These are phyloP conservation scores for Myiopsitta monachus DNA, from an alignment of 2,113 vertebrate species.

Conservation along the genomic window DNA sequence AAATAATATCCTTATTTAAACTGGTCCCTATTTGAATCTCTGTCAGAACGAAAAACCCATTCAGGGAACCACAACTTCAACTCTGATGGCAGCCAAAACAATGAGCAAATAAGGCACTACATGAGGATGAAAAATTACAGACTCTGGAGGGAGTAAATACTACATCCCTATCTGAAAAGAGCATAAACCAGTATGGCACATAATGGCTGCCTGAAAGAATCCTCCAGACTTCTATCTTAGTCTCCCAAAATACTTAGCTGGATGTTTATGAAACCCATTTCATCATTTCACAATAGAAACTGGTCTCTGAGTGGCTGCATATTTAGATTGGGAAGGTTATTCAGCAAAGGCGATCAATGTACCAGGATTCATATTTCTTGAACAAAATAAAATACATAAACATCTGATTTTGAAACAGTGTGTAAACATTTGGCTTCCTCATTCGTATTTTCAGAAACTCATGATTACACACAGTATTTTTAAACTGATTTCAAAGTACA, in stretches of 20 bases:
- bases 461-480: background rate
- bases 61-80: background rate
- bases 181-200: background rate
- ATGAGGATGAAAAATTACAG: background rate
- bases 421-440: background rate
- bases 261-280: background rate
- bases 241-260: background rate
- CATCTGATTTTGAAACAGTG: background rate
- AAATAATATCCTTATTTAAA: background rate
- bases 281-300: background rate
- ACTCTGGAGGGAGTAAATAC: background rate
- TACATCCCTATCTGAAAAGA: background rate
- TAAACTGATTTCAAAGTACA: background rate
- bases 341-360: accelerated
- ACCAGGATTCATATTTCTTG: background rate
- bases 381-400: background rate
- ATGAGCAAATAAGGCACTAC: background rate
- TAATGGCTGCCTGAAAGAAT: background rate
- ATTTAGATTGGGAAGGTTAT: background rate
- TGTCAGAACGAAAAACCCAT: background rate
- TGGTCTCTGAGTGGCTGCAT: background rate
- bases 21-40: background rate
- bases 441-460: background rate
- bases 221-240: background rate
- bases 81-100: background rate